Percentiles rank a stretch among this genome's conserved stretches.
Conservation (phyloP, 2,113 vertebrate genomes). For the Poeciliopsis prolifica region DNA sequence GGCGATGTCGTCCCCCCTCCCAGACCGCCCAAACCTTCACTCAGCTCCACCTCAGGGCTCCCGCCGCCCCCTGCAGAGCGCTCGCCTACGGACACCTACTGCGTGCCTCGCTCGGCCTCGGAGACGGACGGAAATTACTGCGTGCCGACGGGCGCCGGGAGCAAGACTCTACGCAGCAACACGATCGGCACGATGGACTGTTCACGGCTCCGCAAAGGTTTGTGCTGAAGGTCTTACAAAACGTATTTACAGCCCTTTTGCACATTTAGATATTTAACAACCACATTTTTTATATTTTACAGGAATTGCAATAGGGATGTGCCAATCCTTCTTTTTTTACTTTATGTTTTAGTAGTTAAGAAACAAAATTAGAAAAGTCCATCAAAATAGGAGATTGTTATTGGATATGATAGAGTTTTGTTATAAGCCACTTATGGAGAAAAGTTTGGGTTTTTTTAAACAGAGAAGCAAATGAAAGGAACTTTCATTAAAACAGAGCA, state of each 20-base stretch:
- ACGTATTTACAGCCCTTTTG: not conserved
- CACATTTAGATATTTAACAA: not conserved
- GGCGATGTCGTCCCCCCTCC: conserved; percentile 90
- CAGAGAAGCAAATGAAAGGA: no score
- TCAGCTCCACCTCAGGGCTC: conserved; percentile 65
- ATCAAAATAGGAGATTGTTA: no score
- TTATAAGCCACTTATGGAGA: no score
- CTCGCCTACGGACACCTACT: conserved; percentile 88
- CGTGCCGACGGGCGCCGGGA: conserved; percentile 81
- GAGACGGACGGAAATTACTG: conserved; percentile 92
- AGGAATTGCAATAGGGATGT: not conserved
- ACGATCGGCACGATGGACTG: conserved; percentile 91
- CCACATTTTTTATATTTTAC: not conserved
- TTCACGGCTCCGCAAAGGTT: conserved; percentile 91
- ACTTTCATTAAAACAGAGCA: not conserved
- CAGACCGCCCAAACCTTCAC: conserved; percentile 92
- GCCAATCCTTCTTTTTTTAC: no score
- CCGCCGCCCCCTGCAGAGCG: conserved; percentile 83
- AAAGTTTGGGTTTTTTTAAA: no score
- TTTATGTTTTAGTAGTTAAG: no score
- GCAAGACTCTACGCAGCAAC: conserved; percentile 88
- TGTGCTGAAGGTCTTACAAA: conserved; percentile 35
- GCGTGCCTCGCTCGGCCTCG: conserved; percentile 83
- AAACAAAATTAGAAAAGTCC: no score
- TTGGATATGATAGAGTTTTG: no score